Evolutionary conservation across 2,888 invertebrate species (phyloP).

Genomic region (Leptinotarsa tumamoca): DNA sequence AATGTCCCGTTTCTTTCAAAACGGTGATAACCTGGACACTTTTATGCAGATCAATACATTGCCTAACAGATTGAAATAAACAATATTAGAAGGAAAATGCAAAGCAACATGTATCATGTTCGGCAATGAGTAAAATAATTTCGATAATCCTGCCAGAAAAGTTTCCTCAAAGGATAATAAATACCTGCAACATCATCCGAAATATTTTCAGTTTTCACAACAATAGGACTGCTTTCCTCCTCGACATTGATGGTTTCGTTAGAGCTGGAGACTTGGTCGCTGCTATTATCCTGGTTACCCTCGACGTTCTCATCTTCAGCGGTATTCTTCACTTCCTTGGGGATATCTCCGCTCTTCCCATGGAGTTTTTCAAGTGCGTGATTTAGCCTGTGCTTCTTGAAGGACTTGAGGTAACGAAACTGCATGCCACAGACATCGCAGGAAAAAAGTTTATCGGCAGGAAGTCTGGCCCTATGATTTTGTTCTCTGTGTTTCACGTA

Average conservation of each 20-base stretch:
- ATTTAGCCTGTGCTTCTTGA: conserved; percentile 89
- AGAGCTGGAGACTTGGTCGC: conserved; percentile 65
- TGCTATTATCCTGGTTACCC: conserved; percentile 57
- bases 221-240: conserved; percentile 60
- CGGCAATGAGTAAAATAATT: no score
- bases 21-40: no score
- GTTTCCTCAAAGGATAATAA: not conserved
- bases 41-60: no score
- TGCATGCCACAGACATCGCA: conserved; percentile 95
- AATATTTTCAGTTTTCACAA: conserved; percentile 54
- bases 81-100: no score
- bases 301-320: conserved; percentile 39
- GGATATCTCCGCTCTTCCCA: conserved; percentile 69
- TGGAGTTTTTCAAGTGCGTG: conserved; percentile 87
- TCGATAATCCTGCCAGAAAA: no score
- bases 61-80: no score
- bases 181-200: conserved; percentile 49
- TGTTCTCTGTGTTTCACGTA: conserved; percentile 88
- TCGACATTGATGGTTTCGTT: conserved; percentile 66
- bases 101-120: no score
- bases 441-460: conserved; percentile 90
- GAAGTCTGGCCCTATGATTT: conserved; percentile 87
- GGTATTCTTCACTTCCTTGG: conserved; percentile 40
- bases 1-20: no score
- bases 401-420: conserved; percentile 87